Conservation (phyloP, 2,797 vertebrate genomes). For the Streptopelia turtur region DNA sequence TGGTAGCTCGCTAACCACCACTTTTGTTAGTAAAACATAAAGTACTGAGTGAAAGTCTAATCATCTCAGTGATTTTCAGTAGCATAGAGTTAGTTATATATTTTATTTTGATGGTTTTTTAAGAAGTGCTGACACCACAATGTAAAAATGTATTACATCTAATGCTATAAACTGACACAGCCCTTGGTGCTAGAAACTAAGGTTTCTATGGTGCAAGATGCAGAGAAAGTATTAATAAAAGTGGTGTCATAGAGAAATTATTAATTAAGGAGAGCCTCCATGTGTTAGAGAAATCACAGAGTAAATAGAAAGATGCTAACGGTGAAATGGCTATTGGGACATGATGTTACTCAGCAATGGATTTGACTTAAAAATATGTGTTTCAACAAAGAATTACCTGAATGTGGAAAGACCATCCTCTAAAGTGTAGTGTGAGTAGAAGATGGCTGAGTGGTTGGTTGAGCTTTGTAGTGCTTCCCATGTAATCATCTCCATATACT, state of each 20-base stretch:
- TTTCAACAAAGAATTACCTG: background rate
- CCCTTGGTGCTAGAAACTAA: background rate
- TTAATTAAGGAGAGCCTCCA: background rate
- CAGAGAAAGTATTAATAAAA: background rate
- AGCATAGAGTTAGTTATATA: background rate
- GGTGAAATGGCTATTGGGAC: background rate
- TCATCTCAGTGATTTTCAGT: background rate
- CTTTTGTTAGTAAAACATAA: slow-evolving; percentile 24
- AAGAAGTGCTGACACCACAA: background rate
- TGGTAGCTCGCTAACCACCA: background rate
- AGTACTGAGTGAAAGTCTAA: background rate
- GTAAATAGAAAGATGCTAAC: background rate
- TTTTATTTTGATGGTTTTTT: slow-evolving; percentile 2
- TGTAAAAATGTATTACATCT: background rate
- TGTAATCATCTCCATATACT: background rate
- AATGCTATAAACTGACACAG: background rate
- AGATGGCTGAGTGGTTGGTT: background rate
- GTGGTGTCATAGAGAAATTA: background rate
- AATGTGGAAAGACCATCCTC: background rate
- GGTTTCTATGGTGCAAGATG: background rate
- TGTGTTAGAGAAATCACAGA: background rate
- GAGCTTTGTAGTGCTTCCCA: background rate
- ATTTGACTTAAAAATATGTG: background rate
- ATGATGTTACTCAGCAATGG: background rate
- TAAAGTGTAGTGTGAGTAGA: background rate